Evolutionary conservation across 2,797 vertebrate genomes (phyloP).

Genomic region (Poecilia gillii): DNA sequence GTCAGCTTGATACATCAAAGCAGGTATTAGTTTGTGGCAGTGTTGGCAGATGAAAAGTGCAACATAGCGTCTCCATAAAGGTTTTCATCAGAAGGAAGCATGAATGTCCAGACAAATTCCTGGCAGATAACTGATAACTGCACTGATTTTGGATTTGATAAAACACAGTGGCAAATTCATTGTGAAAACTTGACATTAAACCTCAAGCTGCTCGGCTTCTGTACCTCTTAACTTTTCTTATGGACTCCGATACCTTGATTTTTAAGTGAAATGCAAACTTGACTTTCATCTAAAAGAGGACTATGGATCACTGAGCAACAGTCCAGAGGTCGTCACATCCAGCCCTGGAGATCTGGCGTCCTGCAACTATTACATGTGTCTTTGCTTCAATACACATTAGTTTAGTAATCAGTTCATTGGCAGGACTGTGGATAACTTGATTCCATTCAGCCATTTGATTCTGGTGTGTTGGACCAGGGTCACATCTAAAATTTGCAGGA

Average conservation of each 20-base stretch:
- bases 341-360: too few species aligned
- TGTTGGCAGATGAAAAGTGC: neutral
- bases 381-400: too few species aligned
- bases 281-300: neutral
- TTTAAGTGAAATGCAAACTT: neutral
- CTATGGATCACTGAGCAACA: neutral
- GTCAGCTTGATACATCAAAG: neutral
- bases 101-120: neutral
- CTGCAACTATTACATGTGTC: too few species aligned
- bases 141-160: neutral
- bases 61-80: neutral
- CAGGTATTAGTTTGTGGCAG: neutral
- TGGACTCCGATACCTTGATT: neutral
- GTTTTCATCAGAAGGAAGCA: neutral
- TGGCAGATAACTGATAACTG: neutral
- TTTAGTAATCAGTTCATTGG: too few species aligned
- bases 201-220: neutral
- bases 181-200: neutral
- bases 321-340: neutral
- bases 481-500: too few species aligned
- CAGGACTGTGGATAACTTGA: too few species aligned
- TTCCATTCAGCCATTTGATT: too few species aligned
- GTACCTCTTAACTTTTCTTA: neutral
- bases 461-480: too few species aligned
- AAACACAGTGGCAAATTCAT: neutral